Base-by-base conservation (phyloP, 2,113 vertebrate genomes). In the Jaculus jaculus region DNA sequence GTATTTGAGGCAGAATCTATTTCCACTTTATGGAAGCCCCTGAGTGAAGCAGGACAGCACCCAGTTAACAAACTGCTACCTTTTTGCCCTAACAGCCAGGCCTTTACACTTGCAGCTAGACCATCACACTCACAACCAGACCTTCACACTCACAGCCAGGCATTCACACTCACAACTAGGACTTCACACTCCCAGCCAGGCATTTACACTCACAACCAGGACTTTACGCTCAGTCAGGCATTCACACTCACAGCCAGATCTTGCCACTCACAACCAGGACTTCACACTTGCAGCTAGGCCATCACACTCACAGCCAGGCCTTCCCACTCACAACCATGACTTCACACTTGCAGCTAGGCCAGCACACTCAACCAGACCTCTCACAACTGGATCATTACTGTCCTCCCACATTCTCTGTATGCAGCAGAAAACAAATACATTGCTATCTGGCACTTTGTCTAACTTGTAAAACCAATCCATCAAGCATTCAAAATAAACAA, bases 401-500 rank as follows among this genome's bases (percentile, higher is more conserved):
- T 37, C 68, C 72, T 86, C 80, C 88, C 32, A 39, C 66, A 60
- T 47, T 47, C 71, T 34, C 89, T 34, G n/a, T 11, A 85, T 87
- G 79, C 92, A 88, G 75, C 84, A 51, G 37, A 86, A 94, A 91
- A 87, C 34, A 95, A 91, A 81, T 51, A 85, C 92, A 80, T 72
- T 39, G 73, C 39, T 73, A 68, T 71, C 82, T 95, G 80, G 81
- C 87, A 84, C 54, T 63, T 23, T 5, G 82, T 93, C 93, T 81
- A 51, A 88, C 84, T 89, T 92, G 91, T 87, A 94, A 95, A 96
- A 77, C 84, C 73, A 84, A 83, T 88, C 79, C 85, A 89, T 54
- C 87, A 80, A 89, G 72, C 65, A 58, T 58, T 89, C 75, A 78
- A 86, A 68, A 75, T 91, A 95, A 96, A 92, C 92, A 96, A 94